Evolutionary conservation across 1,140 invertebrate species (phyloP).

Genomic region (Ruditapes philippinarum): DNA sequence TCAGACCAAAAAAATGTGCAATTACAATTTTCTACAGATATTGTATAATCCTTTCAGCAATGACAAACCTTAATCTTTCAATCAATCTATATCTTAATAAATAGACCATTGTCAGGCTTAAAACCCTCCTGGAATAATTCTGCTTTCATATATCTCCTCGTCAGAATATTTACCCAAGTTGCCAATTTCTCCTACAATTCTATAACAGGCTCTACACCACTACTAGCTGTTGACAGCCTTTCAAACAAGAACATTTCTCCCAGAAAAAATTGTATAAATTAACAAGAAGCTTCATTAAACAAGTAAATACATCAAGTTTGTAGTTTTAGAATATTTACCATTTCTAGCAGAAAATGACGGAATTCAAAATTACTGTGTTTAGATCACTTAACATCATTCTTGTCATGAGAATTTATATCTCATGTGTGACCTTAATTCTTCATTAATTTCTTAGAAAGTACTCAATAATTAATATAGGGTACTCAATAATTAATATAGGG

Average conservation of each 20-base stretch:
- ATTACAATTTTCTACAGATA: too few species aligned
- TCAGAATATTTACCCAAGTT: slow-evolving; percentile 39
- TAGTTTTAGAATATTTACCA: too few species aligned
- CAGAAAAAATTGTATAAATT: slow-evolving; percentile 40
- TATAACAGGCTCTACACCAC: neutral
- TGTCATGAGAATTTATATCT: too few species aligned
- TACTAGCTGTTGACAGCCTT: neutral
- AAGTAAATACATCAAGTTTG: slow-evolving; percentile 2
- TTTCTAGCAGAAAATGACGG: neutral
- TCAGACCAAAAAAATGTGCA: too few species aligned
- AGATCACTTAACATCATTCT: too few species aligned
- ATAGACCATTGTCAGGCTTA: slow-evolving; percentile 41
- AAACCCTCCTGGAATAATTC: slow-evolving; percentile 22
- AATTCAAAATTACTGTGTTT: neutral
- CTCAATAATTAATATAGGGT: too few species aligned
- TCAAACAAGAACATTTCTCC: slow-evolving; percentile 29
- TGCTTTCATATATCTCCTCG: slow-evolving; percentile 28
- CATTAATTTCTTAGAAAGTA: too few species aligned
- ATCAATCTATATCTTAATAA: too few species aligned
- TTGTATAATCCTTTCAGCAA: too few species aligned
- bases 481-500: too few species aligned
- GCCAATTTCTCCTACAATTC: slow-evolving; percentile 33
- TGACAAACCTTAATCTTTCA: too few species aligned
- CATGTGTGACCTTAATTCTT: too few species aligned
- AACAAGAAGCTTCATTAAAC: slow-evolving; percentile 4